These are phyloP conservation scores for Sinosuthora webbiana DNA, from an alignment of 2,113 vertebrate species.

Conservation along the genomic window DNA sequence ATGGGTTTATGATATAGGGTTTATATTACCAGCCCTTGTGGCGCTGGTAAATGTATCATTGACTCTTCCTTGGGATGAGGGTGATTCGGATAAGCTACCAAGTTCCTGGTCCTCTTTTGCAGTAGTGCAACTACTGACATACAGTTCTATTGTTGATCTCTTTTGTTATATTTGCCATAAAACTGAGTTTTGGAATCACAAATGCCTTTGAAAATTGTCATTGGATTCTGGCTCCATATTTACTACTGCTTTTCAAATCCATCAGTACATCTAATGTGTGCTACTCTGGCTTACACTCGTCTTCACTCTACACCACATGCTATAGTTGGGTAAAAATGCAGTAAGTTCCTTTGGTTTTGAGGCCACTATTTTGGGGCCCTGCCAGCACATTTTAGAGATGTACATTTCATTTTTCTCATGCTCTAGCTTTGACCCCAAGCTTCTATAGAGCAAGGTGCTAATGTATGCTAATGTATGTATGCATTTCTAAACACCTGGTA, in stretches of 20 bases:
- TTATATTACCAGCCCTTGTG: background rate
- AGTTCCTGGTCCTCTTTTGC: background rate
- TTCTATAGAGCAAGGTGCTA: background rate
- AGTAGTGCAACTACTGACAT: background rate
- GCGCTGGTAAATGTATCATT: background rate
- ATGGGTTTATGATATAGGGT: background rate
- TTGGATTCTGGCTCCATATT: background rate
- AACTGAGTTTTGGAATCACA: background rate
- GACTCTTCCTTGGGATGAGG: background rate
- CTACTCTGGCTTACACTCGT: background rate
- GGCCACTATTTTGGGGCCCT: background rate
- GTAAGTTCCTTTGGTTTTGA: background rate
- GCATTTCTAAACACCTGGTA: background rate
- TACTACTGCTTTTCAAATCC: background rate
- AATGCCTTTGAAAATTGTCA: background rate
- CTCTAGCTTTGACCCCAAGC: background rate
- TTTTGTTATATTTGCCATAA: background rate
- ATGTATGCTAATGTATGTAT: background rate
- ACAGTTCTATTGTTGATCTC: background rate
- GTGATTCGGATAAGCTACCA: background rate
- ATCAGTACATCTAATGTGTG: background rate
- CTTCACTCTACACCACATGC: background rate
- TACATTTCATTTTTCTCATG: background rate
- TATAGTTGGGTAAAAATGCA: background rate
- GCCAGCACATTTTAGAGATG: background rate